phyloP scores from a whole-genome alignment of 2,113 vertebrate species.

The Gadus chalcogrammus region DNA sequence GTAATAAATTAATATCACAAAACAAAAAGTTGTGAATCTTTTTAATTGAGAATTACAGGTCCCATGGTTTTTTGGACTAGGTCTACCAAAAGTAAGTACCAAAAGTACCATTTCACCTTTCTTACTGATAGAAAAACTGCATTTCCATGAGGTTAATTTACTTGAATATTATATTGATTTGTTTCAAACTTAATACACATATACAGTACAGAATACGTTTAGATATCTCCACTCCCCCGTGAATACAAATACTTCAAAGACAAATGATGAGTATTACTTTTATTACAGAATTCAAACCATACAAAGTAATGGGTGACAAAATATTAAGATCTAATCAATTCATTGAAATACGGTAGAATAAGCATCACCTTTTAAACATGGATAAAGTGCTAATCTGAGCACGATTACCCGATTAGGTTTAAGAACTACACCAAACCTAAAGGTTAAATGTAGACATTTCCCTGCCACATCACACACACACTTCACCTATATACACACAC shows the following conservation, averaged over 20 bases:
- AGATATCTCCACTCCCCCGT: too few relatives aligned
- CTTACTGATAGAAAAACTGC: too few relatives aligned
- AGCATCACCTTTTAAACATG: too few relatives aligned
- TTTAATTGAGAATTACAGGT: too few relatives aligned
- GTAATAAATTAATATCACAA: conserved; percentile 2
- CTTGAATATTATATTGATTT: too few relatives aligned
- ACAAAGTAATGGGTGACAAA: conserved; percentile 24
- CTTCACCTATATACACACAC: not conserved
- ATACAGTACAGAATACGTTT: too few relatives aligned
- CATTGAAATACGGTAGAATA: not conserved
- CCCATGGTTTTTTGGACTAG: too few relatives aligned
- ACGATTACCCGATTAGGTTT: not conserved
- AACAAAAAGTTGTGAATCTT: too few relatives aligned
- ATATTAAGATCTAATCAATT: not conserved
- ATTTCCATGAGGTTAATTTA: too few relatives aligned
- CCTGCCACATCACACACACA: not conserved
- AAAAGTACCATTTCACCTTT: too few relatives aligned
- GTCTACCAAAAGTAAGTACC: too few relatives aligned
- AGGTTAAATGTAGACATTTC: not conserved
- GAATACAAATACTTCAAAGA: not conserved
- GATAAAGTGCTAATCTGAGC: not conserved
- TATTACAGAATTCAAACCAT: conserved; percentile 58
- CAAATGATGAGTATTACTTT: conserved; percentile 29
- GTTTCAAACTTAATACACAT: too few relatives aligned
- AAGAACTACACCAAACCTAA: not conserved